Evolutionary conservation across 2,888 invertebrate species (phyloP).

Genomic region (Hedychridium roseum): DNA sequence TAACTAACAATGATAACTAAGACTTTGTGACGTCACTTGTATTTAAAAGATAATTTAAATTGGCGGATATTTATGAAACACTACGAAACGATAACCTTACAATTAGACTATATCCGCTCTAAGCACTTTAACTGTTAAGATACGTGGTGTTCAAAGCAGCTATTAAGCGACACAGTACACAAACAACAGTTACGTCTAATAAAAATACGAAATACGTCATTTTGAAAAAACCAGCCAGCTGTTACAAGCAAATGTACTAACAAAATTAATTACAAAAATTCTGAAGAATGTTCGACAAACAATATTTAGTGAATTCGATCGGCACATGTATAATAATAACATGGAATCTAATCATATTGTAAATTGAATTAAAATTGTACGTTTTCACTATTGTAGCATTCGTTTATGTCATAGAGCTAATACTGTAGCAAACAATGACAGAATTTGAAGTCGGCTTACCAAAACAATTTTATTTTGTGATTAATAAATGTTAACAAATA

Average conservation of each 20-base stretch:
- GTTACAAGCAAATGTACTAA: neutral
- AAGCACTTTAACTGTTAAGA: too few relatives aligned
- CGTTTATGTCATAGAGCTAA: neutral
- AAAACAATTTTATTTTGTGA: neutral
- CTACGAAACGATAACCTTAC: too few relatives aligned
- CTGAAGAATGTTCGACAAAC: neutral
- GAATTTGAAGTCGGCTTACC: neutral
- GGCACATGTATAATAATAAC: neutral
- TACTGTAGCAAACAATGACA: neutral
- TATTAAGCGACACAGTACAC: too few relatives aligned
- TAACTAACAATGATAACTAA: too few relatives aligned
- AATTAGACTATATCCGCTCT: too few relatives aligned
- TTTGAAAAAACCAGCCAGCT: neutral
- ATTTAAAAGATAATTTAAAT: too few relatives aligned
- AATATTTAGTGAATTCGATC: neutral
- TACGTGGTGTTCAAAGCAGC: too few relatives aligned
- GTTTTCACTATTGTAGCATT: neutral
- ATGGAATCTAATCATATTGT: neutral
- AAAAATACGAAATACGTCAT: neutral
- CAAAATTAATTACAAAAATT: neutral
- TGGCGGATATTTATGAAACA: too few relatives aligned
- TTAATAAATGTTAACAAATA: neutral
- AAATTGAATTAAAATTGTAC: neutral
- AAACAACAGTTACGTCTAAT: too few relatives aligned
- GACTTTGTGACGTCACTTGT: too few relatives aligned